phyloP scores from a whole-genome alignment of 2,888 invertebrate species.

The Ecliptopera silaceata region DNA sequence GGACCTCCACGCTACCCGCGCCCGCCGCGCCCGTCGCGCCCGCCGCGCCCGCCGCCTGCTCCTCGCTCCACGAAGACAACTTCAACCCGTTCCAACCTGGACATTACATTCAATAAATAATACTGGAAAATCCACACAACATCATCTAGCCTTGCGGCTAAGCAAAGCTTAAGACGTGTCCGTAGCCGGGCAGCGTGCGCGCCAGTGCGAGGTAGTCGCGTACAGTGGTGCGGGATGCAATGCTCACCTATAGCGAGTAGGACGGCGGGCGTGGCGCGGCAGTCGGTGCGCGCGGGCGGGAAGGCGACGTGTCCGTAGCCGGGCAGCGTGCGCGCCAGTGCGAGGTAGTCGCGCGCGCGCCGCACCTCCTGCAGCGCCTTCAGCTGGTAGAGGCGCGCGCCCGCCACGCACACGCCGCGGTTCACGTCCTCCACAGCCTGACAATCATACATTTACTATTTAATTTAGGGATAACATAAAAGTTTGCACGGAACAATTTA shows the following conservation, averaged over 20 bases:
- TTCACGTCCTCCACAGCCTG: slow-evolving; percentile 97
- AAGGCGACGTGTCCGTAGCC: slow-evolving; percentile 97
- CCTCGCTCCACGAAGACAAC: slow-evolving; percentile 88
- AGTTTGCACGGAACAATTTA: too few species aligned
- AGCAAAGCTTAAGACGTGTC: too few species aligned
- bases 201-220: slow-evolving; percentile 93
- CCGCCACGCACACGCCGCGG: slow-evolving; percentile 94
- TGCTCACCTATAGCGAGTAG: slow-evolving; percentile 88
- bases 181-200: slow-evolving; percentile 95
- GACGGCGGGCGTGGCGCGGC: slow-evolving; percentile 83
- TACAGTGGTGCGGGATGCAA: too few species aligned
- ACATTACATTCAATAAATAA: too few species aligned
- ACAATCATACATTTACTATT: background rate
- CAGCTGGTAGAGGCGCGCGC: slow-evolving; percentile 96
- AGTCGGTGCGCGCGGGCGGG: slow-evolving; percentile 95
- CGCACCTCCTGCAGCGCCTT: slow-evolving; percentile 94
- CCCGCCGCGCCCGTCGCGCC: slow-evolving; percentile 83
- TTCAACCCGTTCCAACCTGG: slow-evolving; percentile 86
- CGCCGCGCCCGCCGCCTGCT: slow-evolving; percentile 86
- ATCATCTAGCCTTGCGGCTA: too few species aligned
- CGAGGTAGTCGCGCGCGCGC: slow-evolving; percentile 92
- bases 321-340: slow-evolving; percentile 91
- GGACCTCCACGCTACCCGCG: slow-evolving; percentile 89
- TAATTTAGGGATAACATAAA: too few species aligned
- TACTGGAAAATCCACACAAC: too few species aligned